Conservation (phyloP, 2,888 invertebrate genomes). For the Lottia scabra region DNA sequence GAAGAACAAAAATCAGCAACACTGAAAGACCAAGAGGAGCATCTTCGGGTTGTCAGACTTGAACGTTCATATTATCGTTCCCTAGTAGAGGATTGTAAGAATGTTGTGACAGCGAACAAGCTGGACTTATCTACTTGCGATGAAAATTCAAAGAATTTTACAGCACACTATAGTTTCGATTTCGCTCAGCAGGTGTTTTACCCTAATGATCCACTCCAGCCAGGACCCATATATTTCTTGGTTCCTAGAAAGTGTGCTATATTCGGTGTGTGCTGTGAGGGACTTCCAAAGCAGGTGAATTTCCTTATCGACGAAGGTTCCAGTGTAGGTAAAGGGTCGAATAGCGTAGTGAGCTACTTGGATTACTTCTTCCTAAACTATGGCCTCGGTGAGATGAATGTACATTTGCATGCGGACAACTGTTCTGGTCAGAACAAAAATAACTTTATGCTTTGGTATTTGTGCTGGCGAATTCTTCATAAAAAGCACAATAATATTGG, state of each 20-base stretch:
- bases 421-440: constrained; percentile 44
- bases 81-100: background rate
- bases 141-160: background rate
- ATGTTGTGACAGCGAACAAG: background rate
- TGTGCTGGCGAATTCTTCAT: no score
- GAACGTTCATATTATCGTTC: background rate
- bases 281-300: constrained; percentile 29
- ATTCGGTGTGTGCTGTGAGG: constrained; percentile 35
- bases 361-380: constrained; percentile 34
- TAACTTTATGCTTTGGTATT: no score
- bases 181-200: constrained; percentile 36
- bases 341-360: constrained; percentile 31
- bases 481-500: no score
- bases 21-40: background rate
- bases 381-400: constrained; percentile 32
- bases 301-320: constrained; percentile 38
- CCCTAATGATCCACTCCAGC: constrained; percentile 35
- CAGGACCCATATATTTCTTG: constrained; percentile 37
- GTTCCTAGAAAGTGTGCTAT: constrained; percentile 37
- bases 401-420: constrained; percentile 34
- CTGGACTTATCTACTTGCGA: background rate
- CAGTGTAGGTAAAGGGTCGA: constrained; percentile 29
- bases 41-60: background rate
- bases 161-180: constrained; percentile 30
- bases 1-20: background rate